Evolutionary conservation across 2,113 vertebrate species (phyloP).

Genomic region (Notarius lentiginosus): DNA sequence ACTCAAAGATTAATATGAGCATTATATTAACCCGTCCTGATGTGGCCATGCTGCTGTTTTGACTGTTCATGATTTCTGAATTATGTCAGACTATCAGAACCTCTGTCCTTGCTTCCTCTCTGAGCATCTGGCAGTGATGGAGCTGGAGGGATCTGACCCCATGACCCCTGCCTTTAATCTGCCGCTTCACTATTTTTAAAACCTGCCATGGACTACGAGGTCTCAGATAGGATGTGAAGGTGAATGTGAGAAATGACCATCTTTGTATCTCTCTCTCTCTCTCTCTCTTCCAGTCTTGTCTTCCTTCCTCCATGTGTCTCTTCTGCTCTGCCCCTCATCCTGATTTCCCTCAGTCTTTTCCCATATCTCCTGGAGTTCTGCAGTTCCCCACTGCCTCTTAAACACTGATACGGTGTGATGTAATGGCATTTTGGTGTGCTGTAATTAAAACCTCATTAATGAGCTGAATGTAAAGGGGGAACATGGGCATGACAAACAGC

Average conservation of each 20-base stretch:
- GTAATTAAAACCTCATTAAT: slow-evolving; percentile 48
- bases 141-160: neutral
- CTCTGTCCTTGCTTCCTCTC: slow-evolving; percentile 16
- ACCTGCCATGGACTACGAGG: neutral
- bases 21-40: neutral
- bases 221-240: slow-evolving; percentile 13
- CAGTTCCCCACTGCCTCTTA: slow-evolving; percentile 4
- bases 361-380: slow-evolving; percentile 14
- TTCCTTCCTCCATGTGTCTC: slow-evolving; percentile 7
- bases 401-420: neutral
- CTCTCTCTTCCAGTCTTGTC: neutral
- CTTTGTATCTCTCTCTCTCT: neutral
- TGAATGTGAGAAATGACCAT: slow-evolving; percentile 20
- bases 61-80: neutral
- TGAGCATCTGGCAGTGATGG: slow-evolving; percentile 13
- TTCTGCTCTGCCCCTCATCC: neutral
- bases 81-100: neutral
- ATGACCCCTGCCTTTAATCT: slow-evolving; percentile 20
- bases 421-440: neutral
- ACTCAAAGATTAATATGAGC: neutral
- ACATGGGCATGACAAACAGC: neutral
- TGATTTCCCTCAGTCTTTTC: slow-evolving; percentile 6
- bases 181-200: slow-evolving; percentile 10
- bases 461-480: neutral
- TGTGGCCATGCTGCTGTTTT: slow-evolving; percentile 1